Evolutionary conservation across 2,797 vertebrate genomes (phyloP), one percentile per base, ranked within the genome.

Genomic region (Parauchenoglanis ngamensis): DNA sequence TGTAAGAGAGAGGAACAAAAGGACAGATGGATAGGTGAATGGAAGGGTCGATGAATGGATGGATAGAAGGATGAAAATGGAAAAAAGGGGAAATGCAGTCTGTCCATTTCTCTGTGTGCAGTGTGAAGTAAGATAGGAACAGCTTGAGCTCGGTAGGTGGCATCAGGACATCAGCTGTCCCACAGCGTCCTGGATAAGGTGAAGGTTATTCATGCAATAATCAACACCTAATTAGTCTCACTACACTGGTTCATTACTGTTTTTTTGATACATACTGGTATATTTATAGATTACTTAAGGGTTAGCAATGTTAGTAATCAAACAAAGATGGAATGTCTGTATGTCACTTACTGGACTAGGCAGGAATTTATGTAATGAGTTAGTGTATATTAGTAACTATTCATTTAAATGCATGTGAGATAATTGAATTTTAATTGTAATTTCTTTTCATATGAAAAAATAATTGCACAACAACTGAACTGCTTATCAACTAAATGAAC

Each of bases 61-160:
- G 35, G 57, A 61, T 63, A 63, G 57, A 63, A 61, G 31, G 73
- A 67, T 54, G 23, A 57, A 86, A 31, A 75, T 61, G n/a, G 7
- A 77, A 77, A 67, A 61, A 76, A 35, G 21, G 35, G 6, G 44
- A 68, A 73, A 73, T 65, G 35, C 23, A 75, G 63, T 59, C 61
- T 73, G 76, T 57, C 40, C 3, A 54, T 44, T 84, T 63, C 40
- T 57, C 57, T 54, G 61, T 28, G 68, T 57, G 49, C 44, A 5
- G 46, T 54, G 44, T 77, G 65, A 59, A 56, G 61, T 81, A 81
- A 44, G 78, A 81, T 59, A 81, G 67, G 77, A 84, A 82, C 90
- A 92, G 91, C 89, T 91, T 92, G 89, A 78, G 72, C 85, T 61
- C 78, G 11, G 77, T 86, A 68, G 89, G 89, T 59, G 80, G 76